These are phyloP conservation scores for Petrosia ficiformis DNA, from an alignment of 37 sponge, comb jelly and placozoan genomes.

Conservation along the genomic window DNA sequence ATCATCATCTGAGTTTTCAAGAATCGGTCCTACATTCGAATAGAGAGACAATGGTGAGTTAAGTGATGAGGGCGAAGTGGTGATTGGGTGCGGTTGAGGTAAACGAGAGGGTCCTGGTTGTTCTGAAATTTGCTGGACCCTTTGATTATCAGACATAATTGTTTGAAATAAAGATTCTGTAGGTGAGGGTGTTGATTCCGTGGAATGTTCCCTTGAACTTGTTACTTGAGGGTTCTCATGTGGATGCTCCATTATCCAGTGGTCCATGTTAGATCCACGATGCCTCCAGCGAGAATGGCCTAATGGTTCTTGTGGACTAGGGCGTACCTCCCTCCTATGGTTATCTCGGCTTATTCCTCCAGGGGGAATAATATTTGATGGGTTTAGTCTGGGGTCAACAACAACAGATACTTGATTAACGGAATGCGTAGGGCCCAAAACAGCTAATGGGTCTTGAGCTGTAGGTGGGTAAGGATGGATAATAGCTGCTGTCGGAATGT, in stretches of 20 bases:
- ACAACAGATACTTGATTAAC: slow-evolving; percentile 3
- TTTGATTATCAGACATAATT: too few relatives aligned
- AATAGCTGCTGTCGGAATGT: not conserved
- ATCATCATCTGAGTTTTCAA: not conserved
- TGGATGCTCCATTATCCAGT: not conserved
- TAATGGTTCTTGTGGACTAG: not conserved
- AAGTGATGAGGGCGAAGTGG: not conserved
- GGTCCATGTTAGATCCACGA: not conserved
- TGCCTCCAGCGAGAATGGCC: not conserved
- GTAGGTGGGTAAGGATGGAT: not conserved
- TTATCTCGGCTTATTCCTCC: not conserved
- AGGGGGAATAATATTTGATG: not conserved
- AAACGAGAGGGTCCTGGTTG: not conserved
- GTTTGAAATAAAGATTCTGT: not conserved
- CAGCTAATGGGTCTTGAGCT: not conserved
- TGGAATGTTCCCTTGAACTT: not conserved
- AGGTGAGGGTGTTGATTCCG: not conserved
- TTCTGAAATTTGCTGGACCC: not conserved
- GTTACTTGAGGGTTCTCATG: not conserved
- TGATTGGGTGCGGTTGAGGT: not conserved
- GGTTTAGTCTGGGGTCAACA: not conserved
- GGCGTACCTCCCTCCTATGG: not conserved
- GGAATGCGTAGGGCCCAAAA: not conserved
- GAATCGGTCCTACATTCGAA: not conserved
- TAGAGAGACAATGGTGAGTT: not conserved